Conservation (phyloP, 2,113 vertebrate genomes). For the Lanius ludovicianus region DNA sequence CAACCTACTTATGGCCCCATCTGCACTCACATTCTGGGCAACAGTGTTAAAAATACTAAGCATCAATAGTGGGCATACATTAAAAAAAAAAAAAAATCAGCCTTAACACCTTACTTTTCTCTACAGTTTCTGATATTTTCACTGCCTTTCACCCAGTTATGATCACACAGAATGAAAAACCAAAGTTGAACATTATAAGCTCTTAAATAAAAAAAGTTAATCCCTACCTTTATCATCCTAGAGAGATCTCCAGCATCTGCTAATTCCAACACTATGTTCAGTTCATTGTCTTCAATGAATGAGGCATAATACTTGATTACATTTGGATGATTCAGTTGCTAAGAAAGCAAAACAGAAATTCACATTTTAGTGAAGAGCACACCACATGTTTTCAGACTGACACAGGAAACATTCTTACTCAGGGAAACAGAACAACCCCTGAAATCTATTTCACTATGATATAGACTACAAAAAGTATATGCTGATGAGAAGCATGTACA, state of each 20-base stretch:
- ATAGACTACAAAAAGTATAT: not conserved
- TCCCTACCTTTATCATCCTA: constrained; percentile 95
- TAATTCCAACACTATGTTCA: constrained; percentile 97
- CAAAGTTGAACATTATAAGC: not conserved
- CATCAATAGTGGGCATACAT: not conserved
- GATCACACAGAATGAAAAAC: not conserved
- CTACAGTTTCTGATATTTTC: not conserved
- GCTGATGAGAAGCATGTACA: not conserved
- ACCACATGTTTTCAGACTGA: not conserved
- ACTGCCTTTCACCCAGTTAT: not conserved
- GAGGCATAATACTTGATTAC: constrained; percentile 99
- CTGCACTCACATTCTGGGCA: not conserved
- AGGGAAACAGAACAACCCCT: not conserved
- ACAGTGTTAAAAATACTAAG: not conserved
- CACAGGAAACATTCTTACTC: not conserved
- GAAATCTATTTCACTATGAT: not conserved
- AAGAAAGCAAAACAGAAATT: constrained; percentile 32
- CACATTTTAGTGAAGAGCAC: not conserved
- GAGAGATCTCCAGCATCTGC: constrained; percentile 97
- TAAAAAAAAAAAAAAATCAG: too few species aligned
- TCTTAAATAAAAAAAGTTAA: not conserved
- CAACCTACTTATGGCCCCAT: not conserved
- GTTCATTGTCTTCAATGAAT: constrained; percentile 97
- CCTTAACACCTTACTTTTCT: not conserved
- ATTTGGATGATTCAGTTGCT: constrained; percentile 99